These are phyloP conservation scores for Plusia festucae DNA, from an alignment of 2,888 invertebrate species.

Conservation along the genomic window DNA sequence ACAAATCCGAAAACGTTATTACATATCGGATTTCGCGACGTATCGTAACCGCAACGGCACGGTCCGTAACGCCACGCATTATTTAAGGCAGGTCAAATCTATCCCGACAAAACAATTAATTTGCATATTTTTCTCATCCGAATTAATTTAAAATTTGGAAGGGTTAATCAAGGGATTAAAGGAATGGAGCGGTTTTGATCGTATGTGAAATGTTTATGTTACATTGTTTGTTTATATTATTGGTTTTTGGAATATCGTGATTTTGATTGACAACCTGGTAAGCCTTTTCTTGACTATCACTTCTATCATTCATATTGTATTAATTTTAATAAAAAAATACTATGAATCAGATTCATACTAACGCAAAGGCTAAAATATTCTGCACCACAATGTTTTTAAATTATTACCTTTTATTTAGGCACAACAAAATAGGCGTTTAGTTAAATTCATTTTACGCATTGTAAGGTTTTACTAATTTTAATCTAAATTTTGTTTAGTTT, in stretches of 20 bases:
- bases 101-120: slow-evolving; percentile 52
- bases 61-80: slow-evolving; percentile 21
- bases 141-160: slow-evolving; percentile 56
- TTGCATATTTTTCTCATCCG: slow-evolving; percentile 59
- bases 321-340: too few species aligned
- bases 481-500: too few species aligned
- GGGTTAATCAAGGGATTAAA: slow-evolving; percentile 51
- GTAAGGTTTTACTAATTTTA: too few species aligned
- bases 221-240: background rate
- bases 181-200: slow-evolving; percentile 15
- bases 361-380: too few species aligned
- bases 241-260: background rate
- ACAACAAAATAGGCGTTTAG: too few species aligned
- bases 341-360: too few species aligned
- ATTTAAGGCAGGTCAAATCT: slow-evolving; percentile 48
- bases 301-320: too few species aligned
- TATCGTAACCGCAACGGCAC: slow-evolving; percentile 35
- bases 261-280: too few species aligned
- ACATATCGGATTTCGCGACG: slow-evolving; percentile 35
- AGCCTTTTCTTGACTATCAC: too few species aligned
- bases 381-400: too few species aligned
- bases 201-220: slow-evolving; percentile 11
- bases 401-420: too few species aligned
- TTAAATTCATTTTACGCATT: too few species aligned
- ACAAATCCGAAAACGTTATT: slow-evolving; percentile 40